Evolutionary conservation across 2,888 invertebrate genomes (phyloP), one percentile per base, ranked within the genome.

Genomic region (Dyspetes luteomarginatus): DNA sequence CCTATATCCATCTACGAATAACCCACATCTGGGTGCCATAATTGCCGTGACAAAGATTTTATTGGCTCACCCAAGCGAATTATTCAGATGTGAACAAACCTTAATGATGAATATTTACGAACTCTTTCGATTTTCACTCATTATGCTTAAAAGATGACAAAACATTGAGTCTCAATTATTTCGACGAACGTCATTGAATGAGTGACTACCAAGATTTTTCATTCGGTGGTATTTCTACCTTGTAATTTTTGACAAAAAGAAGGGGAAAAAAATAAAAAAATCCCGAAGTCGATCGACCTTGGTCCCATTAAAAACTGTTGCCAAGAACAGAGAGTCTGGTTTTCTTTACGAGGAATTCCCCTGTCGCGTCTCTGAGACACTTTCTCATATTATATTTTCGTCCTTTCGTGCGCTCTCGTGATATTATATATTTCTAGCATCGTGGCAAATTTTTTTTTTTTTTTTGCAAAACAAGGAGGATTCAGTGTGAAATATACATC

Each of bases 371-470:
- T 41, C 68, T 28, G 50, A 62, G 56, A 48, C 68, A 81, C 72
- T 77, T 80, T 76, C 68, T 81, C 56, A 73, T 73, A 64, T 60
- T 58, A 76, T 67, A 64, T 28, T 74, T 58, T 74, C n/a, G 58
- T 3, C n/a, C 19, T 60, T 71, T 28, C 30, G 24, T 67, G 43
- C 12, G 22, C 36, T 5, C 30, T 22, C 12, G 52, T 12, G 26
- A 17, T 43, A n/a, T 50, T 41, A 9, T 15, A 17, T 17, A 5
- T 22, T n/a, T 65, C 50, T 36, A 43, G 26, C 4, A 45, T 67
- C 71, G 26, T 7, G n/a, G 4, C 60, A 9, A 71, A 24, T 45
- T 67, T 65, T 72, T 52, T 15, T 19, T 36, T 50, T 36, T 9
- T 17, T 12, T 9, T 5, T 17, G n/a, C 3, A 28, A 52, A 68